Evolutionary conservation across 2,113 vertebrate genomes (phyloP), one percentile per base, ranked within the genome.

Genomic region (Sorex fumeus): DNA sequence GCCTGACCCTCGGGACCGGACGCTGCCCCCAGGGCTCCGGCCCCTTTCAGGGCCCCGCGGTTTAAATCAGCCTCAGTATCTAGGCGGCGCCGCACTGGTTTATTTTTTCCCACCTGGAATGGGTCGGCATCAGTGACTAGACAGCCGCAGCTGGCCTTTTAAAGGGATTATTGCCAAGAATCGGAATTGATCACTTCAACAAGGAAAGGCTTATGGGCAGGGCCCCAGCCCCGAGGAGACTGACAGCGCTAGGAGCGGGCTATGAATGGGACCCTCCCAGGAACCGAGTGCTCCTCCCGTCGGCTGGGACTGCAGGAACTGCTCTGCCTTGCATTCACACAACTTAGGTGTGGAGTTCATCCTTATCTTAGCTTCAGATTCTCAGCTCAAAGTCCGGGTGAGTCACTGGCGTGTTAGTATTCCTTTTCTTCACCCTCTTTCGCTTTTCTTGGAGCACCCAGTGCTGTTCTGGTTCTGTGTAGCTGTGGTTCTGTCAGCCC

Each of bases 71-170:
- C 60, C 66, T 95, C 72, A 6, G 28, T 15, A 34, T 88, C 19
- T 85, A 47, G 67, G 86, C 43, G 45, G 67, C 85, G 53, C 81
- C 76, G 8, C 72, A 30, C 81, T 82, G 81, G 91, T 95, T 66
- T 81, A n/a, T n/a, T 34, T 84, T 53, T 32, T 21, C 80, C 81
- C 90, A 96, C 92, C 93, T 95, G 87, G 86, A 78, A 84, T 72
- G 62, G 93, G 79, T 95, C 88, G 66, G 95, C 94, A 85, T 95
- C 95, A 76, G 76, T 96, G 95, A 94, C 95, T 96, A 96, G 93
- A 96, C 83, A 93, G 84, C 81, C 71, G 94, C 93, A 88, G 91
- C 95, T 95, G 94, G 88, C 82, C 91, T 96, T 93, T 92, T 94
- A 93, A 95, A 90, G 71, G 96, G 94, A 94, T 77, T 90, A 88